A percentile compares a stretch with the other conserved stretches of the same genome.
These are phyloP conservation scores for Trichosurus vulpecula DNA, from an alignment of 2,797 vertebrate genomes.

Conservation along the genomic window DNA sequence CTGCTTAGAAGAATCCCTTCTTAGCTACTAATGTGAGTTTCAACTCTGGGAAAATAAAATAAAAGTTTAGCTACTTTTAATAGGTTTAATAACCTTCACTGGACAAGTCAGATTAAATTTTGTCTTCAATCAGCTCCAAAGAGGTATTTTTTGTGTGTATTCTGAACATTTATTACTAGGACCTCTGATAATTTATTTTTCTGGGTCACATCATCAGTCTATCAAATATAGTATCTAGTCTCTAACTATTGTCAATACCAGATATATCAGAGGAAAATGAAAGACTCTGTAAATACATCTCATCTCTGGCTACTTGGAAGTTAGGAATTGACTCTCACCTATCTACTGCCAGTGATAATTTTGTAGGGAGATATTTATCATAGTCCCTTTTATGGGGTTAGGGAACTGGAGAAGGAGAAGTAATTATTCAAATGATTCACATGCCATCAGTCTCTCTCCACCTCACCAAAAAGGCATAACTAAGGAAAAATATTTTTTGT, in stretches of 20 bases:
- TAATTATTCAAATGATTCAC: background rate
- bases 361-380: background rate
- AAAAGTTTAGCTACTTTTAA: slow-evolving; percentile 43
- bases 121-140: slow-evolving; percentile 1
- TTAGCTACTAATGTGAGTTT: slow-evolving; percentile 30
- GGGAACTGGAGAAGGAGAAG: background rate
- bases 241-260: background rate
- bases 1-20: background rate
- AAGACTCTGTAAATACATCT: background rate
- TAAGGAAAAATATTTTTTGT: background rate
- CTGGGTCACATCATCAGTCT: background rate
- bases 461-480: background rate
- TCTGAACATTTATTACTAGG: background rate
- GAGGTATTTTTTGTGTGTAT: background rate
- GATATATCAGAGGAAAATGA: background rate
- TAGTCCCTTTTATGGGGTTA: background rate
- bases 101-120: background rate
- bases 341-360: background rate
- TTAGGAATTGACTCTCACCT: background rate
- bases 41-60: background rate
- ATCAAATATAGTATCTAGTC: background rate
- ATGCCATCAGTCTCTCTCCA: background rate
- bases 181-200: background rate
- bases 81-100: background rate
- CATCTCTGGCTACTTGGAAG: background rate